Base-by-base conservation (phyloP, 2,888 invertebrate genomes). In the Mesoligia furuncula region DNA sequence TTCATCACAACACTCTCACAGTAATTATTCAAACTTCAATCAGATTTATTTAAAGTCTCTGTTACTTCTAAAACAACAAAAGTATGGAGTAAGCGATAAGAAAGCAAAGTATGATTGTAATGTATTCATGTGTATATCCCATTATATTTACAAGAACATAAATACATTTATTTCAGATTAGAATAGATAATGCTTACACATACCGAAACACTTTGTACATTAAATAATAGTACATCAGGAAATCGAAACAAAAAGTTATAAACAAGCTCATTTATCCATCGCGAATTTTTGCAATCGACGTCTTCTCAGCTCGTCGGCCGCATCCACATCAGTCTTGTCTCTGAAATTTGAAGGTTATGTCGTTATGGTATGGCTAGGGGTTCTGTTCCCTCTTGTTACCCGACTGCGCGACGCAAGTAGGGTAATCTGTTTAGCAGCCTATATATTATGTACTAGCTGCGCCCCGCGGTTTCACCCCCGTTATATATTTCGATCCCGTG, bases 231-330 rank as follows among this genome's bases (percentile, higher is more conserved):
- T 92, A 93, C 93, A 92, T 94, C 92, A 92, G 88, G 92, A 92
- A 92, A 93, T 90, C 93, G 90, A 92, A 93, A 94, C 92, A 87
- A 92, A 93, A 92, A 90, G 54, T 87, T 89, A 89, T 88, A 76
- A 89, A 92, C 88, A 92, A 92, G 92, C 92, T 96, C 94, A 96
- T 93, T 96, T 95, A 85, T 96, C 96, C 90, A 93, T 87, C 79
- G 94, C 95, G 91, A 98, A 98, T 95, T 98, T 98, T 95, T 98
- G 98, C 93, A 98, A 96, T 94, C 98, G 97, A 92, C 98, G 97
- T 95, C 98, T 97, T 93, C 98, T 97, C 77, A 98, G 96, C 92
- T 98, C 98, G 90, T 97, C 97, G 57, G 98, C 82, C 42, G 82
- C 97, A 80, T 97, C 96, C 31, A 97, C 95, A 80, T 95, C 95